Base-by-base conservation (phyloP, 2,888 invertebrate species). In the Allolobophora icterica region DNA sequence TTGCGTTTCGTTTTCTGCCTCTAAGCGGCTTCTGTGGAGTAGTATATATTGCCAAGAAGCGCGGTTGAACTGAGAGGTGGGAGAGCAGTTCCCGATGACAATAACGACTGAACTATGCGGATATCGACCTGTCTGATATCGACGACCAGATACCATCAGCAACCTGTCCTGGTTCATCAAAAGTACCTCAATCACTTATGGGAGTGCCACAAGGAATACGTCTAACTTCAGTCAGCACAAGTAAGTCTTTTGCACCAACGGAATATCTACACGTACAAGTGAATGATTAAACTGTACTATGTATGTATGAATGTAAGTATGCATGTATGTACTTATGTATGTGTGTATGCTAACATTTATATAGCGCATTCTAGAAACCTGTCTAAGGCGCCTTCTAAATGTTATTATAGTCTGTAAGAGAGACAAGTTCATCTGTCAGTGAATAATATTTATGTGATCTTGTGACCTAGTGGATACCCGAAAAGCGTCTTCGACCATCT, bases 151-250 rank as follows among this genome's bases (percentile, higher is more conserved):
- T n/a, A n/a, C n/a, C 2, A n/a, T n/a, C 71, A 71, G n/a, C 71
- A 6, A n/a, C n/a, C 71, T 71, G n/a, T 71, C n/a, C 71, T 71
- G 30, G 71, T 71, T 71, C 71, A n/a, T n/a, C 71, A 30, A 5
- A n/a, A n/a, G 30, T 71, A 71, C 35, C 87, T 87, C 87, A 35
- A 24, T 38, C 38, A 87, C 87, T 24, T 87, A 87, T 87, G 87
- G 87, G 87, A 87, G 87, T 87, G 87, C 87, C 87, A 87, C 87
- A 87, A 87, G 87, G 38, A 35, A 35, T 38, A 87, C 87, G 87
- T 87, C 87, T 87, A 38, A 87, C 87, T 35, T 87, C 87, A 35
- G 34, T 24, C 87, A 38, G 38, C 87, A 35, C 87, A 87, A 35
- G 87, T 87, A 87, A 38, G 87, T 38, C 2, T 17, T 84, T 84